phyloP scores from a whole-genome alignment of 1,140 invertebrate species.

The Phocides pigmalion region DNA sequence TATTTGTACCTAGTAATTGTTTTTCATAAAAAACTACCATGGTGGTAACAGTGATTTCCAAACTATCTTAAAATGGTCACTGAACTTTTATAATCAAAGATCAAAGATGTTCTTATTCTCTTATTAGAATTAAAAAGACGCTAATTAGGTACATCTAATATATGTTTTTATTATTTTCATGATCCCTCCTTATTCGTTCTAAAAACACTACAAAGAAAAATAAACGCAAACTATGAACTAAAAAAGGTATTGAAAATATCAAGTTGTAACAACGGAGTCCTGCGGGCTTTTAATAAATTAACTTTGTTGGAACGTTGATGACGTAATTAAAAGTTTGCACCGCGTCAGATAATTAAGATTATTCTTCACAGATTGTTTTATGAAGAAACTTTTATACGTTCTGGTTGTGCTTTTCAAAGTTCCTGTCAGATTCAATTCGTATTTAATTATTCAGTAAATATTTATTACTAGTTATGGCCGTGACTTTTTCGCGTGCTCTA shows the following conservation, averaged over 20 bases:
- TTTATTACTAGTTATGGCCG: too few species aligned
- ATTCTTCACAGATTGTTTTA: slow-evolving; percentile 35
- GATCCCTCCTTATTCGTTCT: too few species aligned
- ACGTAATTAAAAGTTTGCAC: slow-evolving; percentile 33
- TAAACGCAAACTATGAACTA: background rate
- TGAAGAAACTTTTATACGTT: slow-evolving; percentile 19
- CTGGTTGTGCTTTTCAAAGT: background rate
- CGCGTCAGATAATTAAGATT: slow-evolving; percentile 30
- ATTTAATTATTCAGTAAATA: background rate
- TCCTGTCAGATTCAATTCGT: background rate
- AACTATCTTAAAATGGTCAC: too few species aligned
- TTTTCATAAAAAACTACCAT: too few species aligned
- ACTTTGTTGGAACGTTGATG: slow-evolving; percentile 31
- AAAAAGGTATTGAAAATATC: slow-evolving; percentile 21
- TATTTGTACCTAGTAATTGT: too few species aligned
- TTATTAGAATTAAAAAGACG: background rate
- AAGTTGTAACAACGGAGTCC: slow-evolving; percentile 29
- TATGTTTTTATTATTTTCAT: too few species aligned
- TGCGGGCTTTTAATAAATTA: slow-evolving; percentile 24
- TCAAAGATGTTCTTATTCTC: too few species aligned
- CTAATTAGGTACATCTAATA: too few species aligned
- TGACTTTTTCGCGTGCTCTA: too few species aligned
- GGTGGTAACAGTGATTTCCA: too few species aligned
- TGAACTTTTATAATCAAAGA: too few species aligned
- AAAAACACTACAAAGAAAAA: background rate